phyloP scores from a whole-genome alignment of 1,140 invertebrate species.

The Streblospio benedicti region DNA sequence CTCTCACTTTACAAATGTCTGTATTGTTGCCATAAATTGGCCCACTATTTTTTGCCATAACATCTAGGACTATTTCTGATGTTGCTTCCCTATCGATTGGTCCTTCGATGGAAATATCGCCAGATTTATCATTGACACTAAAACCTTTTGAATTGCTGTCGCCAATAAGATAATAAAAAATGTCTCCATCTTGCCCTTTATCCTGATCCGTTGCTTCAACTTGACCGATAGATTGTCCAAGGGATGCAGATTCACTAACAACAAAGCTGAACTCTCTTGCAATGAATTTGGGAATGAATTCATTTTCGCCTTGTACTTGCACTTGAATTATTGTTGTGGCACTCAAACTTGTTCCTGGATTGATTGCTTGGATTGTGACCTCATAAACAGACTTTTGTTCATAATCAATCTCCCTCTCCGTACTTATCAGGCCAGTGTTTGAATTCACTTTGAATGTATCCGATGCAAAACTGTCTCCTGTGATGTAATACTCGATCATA shows the following conservation, averaged over 20 bases:
- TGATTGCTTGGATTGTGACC: conserved; percentile 73
- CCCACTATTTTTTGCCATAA: conserved; percentile 88
- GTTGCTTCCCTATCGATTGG: conserved; percentile 79
- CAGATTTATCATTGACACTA: conserved; percentile 71
- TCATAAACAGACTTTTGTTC: conserved; percentile 71
- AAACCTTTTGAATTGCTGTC: conserved; percentile 88
- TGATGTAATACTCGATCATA: conserved; percentile 32
- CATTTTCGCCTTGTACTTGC: conserved; percentile 79
- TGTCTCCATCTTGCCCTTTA: conserved; percentile 78
- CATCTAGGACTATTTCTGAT: conserved; percentile 76
- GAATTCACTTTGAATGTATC: conserved; percentile 68
- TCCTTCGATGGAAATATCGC: conserved; percentile 63
- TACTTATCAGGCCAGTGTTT: conserved; percentile 66
- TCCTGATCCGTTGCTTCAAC: conserved; percentile 87
- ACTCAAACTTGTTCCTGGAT: conserved; percentile 62
- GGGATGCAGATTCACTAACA: conserved; percentile 81
- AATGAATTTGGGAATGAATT: conserved; percentile 83
- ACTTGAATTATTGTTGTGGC: conserved; percentile 61
- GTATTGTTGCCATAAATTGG: conserved; percentile 88
- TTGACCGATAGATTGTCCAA: conserved; percentile 74
- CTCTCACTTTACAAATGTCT: conserved; percentile 84
- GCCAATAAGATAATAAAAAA: conserved; percentile 85
- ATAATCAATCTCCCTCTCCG: conserved; percentile 71
- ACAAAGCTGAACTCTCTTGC: conserved; percentile 86
- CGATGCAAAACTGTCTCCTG: conserved; percentile 55